Evolutionary conservation across 2,797 vertebrate genomes (phyloP), one percentile per base, ranked within the genome.

Genomic region (Nasua narica): DNA sequence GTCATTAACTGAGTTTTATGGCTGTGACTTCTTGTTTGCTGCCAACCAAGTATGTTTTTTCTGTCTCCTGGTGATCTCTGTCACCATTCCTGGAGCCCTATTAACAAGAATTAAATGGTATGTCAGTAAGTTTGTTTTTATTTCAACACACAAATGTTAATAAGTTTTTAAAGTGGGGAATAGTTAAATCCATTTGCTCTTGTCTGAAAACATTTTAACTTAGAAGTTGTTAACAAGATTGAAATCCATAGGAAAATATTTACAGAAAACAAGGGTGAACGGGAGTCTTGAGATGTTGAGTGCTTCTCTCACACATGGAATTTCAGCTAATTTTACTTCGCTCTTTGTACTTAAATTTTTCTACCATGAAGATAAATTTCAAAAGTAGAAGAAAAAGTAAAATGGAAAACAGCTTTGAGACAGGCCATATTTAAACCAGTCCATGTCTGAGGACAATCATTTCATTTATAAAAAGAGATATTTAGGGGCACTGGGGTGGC

Each of bases 1-100:
- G 65, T 95, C 76, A 87, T 83, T 87, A 91, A 77, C 90, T 90
- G 48, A 69, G 13, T 91, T 93, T 95, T 97, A 70, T 82, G 78
- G 37, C 87, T 93, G 19, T 94, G 67, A 90, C 37, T 94, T 56
- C 16, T 90, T 93, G 6, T 85, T 97, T 84, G 77, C 58, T 91
- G 72, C 70, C 90, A 95, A 96, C 78, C 18, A 82, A 92, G 62
- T 58, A 90, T 7, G 3, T 70, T 94, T 46, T 92, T 91, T 78
- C 12, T 85, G 23, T 87, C 52, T 74, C 81, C 35, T 37, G 82
- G 56, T 4, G 7, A 50, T 92, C 37, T 82, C 58, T 60, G 43
- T 91, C 69, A 85, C 67, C 70, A 50, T 87, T 87, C 35, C 82
- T 93, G 40, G 58, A 52, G 48, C 10, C 56, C 35, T 60, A 2